Evolutionary conservation across 1,140 invertebrate species (phyloP).

Genomic region (Galleria mellonella): DNA sequence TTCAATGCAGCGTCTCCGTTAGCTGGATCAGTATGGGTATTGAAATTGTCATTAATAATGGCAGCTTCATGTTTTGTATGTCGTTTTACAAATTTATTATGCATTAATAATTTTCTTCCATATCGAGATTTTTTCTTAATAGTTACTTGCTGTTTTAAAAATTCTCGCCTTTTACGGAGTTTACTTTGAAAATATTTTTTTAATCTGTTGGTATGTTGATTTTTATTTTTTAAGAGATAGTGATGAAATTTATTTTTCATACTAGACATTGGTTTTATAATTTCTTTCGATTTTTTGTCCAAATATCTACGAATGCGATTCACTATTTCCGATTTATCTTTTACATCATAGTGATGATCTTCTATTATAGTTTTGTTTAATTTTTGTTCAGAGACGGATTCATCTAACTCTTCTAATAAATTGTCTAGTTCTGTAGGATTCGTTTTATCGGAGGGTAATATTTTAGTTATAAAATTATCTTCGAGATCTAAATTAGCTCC

Average conservation of each 20-base stretch:
- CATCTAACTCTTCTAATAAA: constrained; percentile 14
- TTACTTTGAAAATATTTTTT: constrained; percentile 8
- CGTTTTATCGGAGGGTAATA: constrained; percentile 6
- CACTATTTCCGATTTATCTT: constrained; percentile 36
- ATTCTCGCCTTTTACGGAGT: too few species aligned
- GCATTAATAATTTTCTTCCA: constrained; percentile 17
- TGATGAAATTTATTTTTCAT: constrained; percentile 22
- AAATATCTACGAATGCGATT: constrained; percentile 51
- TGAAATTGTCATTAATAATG: constrained; percentile 10
- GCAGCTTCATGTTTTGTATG: background rate
- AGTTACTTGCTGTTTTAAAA: constrained; percentile 1
- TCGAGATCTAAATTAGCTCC: constrained; percentile 45
- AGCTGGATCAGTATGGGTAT: constrained; percentile 30
- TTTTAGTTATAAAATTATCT: constrained; percentile 28
- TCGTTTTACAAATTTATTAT: constrained; percentile 3
- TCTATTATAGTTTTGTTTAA: constrained; percentile 14
- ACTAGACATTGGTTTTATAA: constrained; percentile 22
- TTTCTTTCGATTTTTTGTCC: constrained; percentile 29
- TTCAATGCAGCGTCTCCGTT: constrained; percentile 79
- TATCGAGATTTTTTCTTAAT: constrained; percentile 6
- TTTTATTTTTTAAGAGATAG: constrained; percentile 16
- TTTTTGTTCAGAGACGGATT: constrained; percentile 19
- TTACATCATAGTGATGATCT: constrained; percentile 12
- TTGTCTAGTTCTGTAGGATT: constrained; percentile 3
- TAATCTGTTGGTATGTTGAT: constrained; percentile 7